Evolutionary conservation across 2,888 invertebrate genomes (phyloP).

Genomic region (Tetheella fluctuosa): DNA sequence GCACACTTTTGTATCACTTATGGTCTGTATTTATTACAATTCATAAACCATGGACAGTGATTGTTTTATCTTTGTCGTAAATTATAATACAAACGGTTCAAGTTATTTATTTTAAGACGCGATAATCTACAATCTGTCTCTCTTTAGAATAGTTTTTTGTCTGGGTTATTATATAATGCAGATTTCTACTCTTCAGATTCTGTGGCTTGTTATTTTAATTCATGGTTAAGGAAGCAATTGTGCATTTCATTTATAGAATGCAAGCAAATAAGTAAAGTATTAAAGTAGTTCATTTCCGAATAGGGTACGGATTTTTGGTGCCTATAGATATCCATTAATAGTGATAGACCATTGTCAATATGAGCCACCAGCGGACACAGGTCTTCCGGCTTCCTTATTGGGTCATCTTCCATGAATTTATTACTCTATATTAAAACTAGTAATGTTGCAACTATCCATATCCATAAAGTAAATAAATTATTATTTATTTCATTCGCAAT

Average conservation of each 20-base stretch:
- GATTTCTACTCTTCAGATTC: neutral
- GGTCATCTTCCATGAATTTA: neutral
- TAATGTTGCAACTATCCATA: neutral
- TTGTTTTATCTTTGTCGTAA: neutral
- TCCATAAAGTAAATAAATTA: neutral
- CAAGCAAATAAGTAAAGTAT: too few relatives aligned
- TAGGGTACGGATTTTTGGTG: too few relatives aligned
- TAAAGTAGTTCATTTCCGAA: too few relatives aligned
- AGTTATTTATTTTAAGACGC: neutral
- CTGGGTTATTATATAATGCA: neutral
- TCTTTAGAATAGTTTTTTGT: neutral
- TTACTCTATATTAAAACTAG: neutral
- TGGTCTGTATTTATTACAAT: constrained; percentile 22
- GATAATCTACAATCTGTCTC: neutral
- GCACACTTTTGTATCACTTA: constrained; percentile 41
- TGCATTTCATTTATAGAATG: too few relatives aligned
- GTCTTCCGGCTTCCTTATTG: neutral
- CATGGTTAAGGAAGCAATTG: too few relatives aligned
- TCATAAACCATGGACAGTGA: constrained; percentile 6
- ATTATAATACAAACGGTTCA: neutral
- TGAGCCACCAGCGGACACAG: neutral
- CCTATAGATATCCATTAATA: neutral
- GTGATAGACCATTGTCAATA: neutral
- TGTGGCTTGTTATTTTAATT: neutral
- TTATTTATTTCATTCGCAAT: too few relatives aligned